Conservation (phyloP, 92 coral and sea anemone genomes). For the Epizoanthus stellaris region DNA sequence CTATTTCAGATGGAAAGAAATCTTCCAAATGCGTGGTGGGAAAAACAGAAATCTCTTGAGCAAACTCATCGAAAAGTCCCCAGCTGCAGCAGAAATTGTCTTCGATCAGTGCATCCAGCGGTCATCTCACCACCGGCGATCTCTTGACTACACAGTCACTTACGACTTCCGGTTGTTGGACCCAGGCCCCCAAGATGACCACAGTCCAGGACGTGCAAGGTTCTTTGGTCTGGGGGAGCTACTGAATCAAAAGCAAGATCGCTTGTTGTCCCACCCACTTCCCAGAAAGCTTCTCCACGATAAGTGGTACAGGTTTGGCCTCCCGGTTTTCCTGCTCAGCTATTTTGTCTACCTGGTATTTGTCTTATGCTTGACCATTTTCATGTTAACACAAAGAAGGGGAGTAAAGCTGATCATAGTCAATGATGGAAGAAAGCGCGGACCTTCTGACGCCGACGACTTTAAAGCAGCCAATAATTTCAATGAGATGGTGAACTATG, state of each 20-base stretch:
- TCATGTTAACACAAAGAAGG: conserved; percentile 68
- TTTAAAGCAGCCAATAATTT: conserved; percentile 32
- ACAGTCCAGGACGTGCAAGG: conserved; percentile 41
- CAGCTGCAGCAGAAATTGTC: conserved; percentile 76
- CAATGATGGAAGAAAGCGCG: not conserved
- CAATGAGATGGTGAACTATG: conserved; percentile 33
- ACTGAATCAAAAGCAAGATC: conserved; percentile 66
- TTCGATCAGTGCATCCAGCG: conserved; percentile 84
- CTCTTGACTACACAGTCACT: conserved; percentile 60
- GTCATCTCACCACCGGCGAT: conserved; percentile 53
- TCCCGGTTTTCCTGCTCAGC: conserved; percentile 60
- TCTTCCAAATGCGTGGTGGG: conserved; percentile 32
- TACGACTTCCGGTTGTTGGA: conserved; percentile 86
- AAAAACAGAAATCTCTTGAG: conserved; percentile 62
- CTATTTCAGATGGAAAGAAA: conserved; percentile 36
- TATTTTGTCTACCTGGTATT: conserved; percentile 58
- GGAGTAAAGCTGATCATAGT: conserved; percentile 8
- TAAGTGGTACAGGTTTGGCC: conserved; percentile 82
- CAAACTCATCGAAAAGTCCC: conserved; percentile 74
- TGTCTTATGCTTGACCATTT: conserved; percentile 58
- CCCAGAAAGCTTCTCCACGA: conserved; percentile 66
- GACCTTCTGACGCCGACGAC: conserved; percentile 8
- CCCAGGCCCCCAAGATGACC: conserved; percentile 71
- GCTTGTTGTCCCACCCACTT: conserved; percentile 75
- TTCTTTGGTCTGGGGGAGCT: conserved; percentile 73